Conservation (phyloP, 2,113 vertebrate species). For the Mionectes macconnelli region DNA sequence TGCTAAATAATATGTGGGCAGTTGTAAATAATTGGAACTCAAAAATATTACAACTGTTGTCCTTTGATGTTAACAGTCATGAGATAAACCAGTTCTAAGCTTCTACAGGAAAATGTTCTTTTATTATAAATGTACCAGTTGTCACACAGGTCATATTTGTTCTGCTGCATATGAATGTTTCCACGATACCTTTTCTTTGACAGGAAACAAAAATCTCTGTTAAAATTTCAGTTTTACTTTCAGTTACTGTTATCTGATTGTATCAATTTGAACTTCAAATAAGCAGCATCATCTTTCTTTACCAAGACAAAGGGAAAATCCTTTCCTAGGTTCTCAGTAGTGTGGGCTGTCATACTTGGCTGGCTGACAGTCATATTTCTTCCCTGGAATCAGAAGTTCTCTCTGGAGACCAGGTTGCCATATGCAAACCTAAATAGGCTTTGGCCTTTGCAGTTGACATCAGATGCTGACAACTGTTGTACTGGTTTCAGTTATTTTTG, state of each 20-base stretch:
- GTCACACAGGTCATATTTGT: background rate
- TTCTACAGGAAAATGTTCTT: background rate
- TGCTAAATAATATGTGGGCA: background rate
- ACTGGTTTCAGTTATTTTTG: constrained; percentile 18
- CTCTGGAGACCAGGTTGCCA: constrained; percentile 43
- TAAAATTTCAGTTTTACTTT: background rate
- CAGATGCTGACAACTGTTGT: constrained; percentile 41
- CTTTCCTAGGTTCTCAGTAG: background rate
- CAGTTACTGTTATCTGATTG: background rate
- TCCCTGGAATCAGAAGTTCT: background rate
- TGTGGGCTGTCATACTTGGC: constrained; percentile 13
- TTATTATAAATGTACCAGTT: background rate
- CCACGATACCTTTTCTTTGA: background rate
- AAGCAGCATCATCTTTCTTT: background rate
- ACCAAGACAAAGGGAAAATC: background rate
- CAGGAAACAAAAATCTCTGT: background rate
- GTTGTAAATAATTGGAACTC: background rate
- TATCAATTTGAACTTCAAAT: background rate
- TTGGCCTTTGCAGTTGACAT: constrained; percentile 45
- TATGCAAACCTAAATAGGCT: constrained; percentile 37
- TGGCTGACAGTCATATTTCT: constrained; percentile 38
- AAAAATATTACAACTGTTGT: background rate
- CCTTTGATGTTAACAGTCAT: background rate
- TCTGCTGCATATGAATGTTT: background rate
- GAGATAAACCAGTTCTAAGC: background rate